Conservation (phyloP, 2,888 invertebrate species). For the Artemia sinica region DNA sequence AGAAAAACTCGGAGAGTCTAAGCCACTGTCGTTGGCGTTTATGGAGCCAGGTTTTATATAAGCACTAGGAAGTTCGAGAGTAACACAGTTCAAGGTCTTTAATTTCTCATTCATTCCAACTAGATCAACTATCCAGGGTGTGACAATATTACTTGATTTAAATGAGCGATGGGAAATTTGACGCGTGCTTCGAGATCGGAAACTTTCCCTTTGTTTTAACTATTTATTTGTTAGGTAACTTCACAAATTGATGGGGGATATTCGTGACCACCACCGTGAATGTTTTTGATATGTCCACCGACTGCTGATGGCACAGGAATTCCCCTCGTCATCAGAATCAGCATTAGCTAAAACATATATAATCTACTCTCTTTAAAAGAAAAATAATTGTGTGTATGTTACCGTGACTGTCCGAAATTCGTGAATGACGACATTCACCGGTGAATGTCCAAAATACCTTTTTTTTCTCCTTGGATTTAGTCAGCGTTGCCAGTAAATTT, state of each 20-base stretch:
- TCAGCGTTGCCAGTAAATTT: too few species aligned
- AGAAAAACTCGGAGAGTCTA: not conserved
- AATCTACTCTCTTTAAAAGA: too few species aligned
- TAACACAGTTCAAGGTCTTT: conserved; percentile 51
- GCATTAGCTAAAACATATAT: conserved; percentile 37
- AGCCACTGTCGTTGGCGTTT: not conserved
- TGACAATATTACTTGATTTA: conserved; percentile 35
- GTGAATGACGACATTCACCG: too few species aligned
- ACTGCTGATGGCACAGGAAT: conserved; percentile 67
- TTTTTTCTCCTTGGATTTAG: too few species aligned
- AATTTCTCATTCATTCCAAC: conserved; percentile 48
- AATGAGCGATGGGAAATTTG: conserved; percentile 41
- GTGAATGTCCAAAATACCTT: too few species aligned
- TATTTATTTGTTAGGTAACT: conserved; percentile 31
- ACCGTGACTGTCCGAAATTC: too few species aligned
- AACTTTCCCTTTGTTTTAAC: conserved; percentile 58
- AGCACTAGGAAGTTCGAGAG: conserved; percentile 45
- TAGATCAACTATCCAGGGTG: conserved; percentile 50
- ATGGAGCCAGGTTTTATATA: not conserved
- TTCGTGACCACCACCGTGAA: conserved; percentile 74
- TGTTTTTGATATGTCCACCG: conserved; percentile 89
- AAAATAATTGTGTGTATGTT: too few species aligned
- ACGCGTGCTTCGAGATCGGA: conserved; percentile 46
- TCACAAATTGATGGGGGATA: conserved; percentile 36
- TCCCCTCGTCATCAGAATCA: conserved; percentile 72